These are phyloP conservation scores for Hippocampus guttulatus DNA, from an alignment of 2,113 vertebrate genomes.

Conservation along the genomic window DNA sequence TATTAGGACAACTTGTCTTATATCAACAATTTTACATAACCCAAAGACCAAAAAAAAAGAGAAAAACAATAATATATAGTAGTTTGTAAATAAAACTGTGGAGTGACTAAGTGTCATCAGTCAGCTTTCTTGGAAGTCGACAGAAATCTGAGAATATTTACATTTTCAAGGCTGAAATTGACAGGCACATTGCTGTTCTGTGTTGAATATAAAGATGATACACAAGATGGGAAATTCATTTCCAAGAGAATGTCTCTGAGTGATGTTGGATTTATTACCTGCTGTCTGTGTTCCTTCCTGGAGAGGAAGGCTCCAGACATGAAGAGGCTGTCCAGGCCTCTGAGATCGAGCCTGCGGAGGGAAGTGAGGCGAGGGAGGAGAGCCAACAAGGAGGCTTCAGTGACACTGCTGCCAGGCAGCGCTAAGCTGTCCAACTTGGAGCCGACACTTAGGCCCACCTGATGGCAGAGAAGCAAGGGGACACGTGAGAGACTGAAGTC, in stretches of 20 bases:
- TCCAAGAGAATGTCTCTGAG: not conserved
- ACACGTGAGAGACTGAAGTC: not conserved
- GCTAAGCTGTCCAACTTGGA: constrained; percentile 71
- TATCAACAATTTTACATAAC: no score
- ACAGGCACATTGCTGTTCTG: not conserved
- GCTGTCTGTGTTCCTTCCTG: constrained; percentile 64
- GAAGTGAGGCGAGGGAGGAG: constrained; percentile 73
- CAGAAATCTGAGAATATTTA: no score
- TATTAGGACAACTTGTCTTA: no score
- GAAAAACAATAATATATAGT: no score
- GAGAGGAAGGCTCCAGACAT: constrained; percentile 76
- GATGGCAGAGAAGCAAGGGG: not conserved
- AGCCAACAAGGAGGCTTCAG: constrained; percentile 72
- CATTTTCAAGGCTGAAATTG: no score
- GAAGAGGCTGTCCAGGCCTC: constrained; percentile 82
- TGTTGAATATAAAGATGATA: not conserved
- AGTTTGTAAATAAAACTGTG: no score
- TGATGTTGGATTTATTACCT: constrained; percentile 36
- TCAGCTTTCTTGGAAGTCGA: no score
- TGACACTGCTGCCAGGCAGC: constrained; percentile 73
- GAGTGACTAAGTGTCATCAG: no score
- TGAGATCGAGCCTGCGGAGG: constrained; percentile 74
- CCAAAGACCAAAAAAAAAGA: no score
- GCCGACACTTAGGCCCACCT: constrained; percentile 68
- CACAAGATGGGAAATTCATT: no score